phyloP scores from a whole-genome alignment of 2,113 vertebrate species.

The Taxidea taxus region DNA sequence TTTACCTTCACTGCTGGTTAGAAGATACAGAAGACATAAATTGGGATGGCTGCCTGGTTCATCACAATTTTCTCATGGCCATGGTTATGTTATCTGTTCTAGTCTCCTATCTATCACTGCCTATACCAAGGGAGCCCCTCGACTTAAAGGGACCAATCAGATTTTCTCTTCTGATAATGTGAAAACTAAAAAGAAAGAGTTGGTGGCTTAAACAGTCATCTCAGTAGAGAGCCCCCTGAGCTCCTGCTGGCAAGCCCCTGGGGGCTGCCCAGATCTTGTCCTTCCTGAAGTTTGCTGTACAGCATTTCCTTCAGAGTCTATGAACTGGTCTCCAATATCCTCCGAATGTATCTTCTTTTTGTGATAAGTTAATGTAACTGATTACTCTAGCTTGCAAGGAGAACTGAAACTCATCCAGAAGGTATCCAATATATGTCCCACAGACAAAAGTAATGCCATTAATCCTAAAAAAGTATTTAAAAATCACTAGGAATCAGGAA shows the following conservation, averaged over 20 bases:
- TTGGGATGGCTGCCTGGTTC: neutral
- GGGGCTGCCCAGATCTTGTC: neutral
- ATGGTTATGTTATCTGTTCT: neutral
- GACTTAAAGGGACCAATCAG: neutral
- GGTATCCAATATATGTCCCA: neutral
- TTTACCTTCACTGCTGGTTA: neutral
- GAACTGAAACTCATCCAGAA: neutral
- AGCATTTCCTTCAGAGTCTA: neutral
- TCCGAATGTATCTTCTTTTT: neutral
- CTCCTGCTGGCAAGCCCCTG: neutral
- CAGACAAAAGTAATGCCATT: neutral
- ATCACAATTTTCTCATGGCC: neutral
- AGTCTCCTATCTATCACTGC: neutral
- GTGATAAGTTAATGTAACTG: neutral
- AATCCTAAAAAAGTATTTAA: neutral
- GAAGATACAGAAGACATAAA: neutral
- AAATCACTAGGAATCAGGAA: neutral
- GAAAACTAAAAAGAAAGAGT: neutral
- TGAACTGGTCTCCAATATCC: neutral
- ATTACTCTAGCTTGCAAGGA: neutral
- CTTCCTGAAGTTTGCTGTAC: neutral
- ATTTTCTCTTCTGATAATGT: neutral
- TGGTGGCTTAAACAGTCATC: neutral
- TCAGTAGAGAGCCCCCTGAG: neutral
- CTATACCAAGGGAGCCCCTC: neutral